Evolutionary conservation across 2,888 invertebrate genomes (phyloP).

Genomic region (Leucophenga montana): DNA sequence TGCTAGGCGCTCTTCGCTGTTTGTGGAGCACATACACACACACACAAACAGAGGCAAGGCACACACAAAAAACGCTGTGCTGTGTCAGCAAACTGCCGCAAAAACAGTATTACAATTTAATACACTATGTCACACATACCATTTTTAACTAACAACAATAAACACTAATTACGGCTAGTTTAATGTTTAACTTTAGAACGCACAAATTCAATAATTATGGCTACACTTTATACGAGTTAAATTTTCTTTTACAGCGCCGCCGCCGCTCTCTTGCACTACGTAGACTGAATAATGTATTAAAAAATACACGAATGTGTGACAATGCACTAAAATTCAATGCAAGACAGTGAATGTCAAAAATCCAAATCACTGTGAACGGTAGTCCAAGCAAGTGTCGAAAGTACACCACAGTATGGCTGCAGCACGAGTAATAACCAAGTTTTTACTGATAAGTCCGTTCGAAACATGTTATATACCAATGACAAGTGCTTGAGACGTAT

Average conservation of each 20-base stretch:
- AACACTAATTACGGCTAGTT: conserved; percentile 46
- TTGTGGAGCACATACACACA: conserved; percentile 38
- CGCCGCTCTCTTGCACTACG: neutral
- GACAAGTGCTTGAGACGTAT: too few relatives aligned
- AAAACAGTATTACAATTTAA: neutral
- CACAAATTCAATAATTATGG: neutral
- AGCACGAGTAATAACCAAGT: too few relatives aligned
- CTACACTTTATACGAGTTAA: too few relatives aligned
- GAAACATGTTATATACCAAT: too few relatives aligned
- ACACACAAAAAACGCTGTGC: conserved; percentile 46
- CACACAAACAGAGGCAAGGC: conserved; percentile 47
- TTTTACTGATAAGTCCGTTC: too few relatives aligned
- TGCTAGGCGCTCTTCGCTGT: conserved; percentile 18
- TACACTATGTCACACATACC: conserved; percentile 41
- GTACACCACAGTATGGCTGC: too few relatives aligned
- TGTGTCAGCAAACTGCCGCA: neutral
- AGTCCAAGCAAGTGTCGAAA: too few relatives aligned
- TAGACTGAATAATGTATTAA: conserved; percentile 8
- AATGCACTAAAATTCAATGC: conserved; percentile 32
- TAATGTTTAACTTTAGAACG: conserved; percentile 39
- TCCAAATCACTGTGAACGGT: too few relatives aligned
- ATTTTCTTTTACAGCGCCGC: too few relatives aligned
- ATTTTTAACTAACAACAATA: conserved; percentile 41
- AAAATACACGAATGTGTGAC: conserved; percentile 40
- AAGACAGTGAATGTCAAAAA: conserved; percentile 13